Evolutionary conservation across 2,888 invertebrate species (phyloP).

Genomic region (Callinectes sapidus): DNA sequence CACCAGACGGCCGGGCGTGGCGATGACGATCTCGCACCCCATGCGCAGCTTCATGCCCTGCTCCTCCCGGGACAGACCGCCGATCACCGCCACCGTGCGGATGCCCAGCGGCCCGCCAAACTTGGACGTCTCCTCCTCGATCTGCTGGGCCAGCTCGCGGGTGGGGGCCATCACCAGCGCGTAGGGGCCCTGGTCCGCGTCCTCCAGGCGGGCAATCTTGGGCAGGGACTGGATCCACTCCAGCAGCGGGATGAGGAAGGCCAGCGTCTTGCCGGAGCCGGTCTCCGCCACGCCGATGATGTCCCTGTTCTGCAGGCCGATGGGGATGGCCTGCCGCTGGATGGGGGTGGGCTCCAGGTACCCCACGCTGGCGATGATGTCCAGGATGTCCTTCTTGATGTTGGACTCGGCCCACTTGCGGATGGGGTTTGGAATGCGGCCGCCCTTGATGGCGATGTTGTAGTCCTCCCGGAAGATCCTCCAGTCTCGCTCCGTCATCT

Average conservation of each 20-base stretch:
- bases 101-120: slow-evolving; percentile 96
- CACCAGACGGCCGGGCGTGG: slow-evolving; percentile 98
- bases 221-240: slow-evolving; percentile 99
- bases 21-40: slow-evolving; percentile 99
- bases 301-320: slow-evolving; percentile 94
- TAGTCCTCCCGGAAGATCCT: slow-evolving; percentile 99
- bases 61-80: slow-evolving; percentile 96
- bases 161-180: slow-evolving; percentile 99
- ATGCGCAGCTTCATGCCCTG: slow-evolving; percentile 97
- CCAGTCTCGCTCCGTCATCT: slow-evolving; percentile 99
- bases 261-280: slow-evolving; percentile 98
- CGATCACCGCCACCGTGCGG: slow-evolving; percentile 97
- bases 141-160: slow-evolving; percentile 99
- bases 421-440: slow-evolving; percentile 96
- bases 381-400: slow-evolving; percentile 91
- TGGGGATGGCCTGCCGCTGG: slow-evolving; percentile 99
- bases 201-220: slow-evolving; percentile 93
- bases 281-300: slow-evolving; percentile 99
- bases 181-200: slow-evolving; percentile 96
- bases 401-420: slow-evolving; percentile 95
- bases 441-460: slow-evolving; percentile 97
- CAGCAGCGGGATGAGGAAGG: slow-evolving; percentile 96
- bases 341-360: slow-evolving; percentile 99
- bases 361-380: slow-evolving; percentile 95
- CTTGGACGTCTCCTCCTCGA: slow-evolving; percentile 98